Base-by-base conservation (phyloP, 2,113 vertebrate species). In the Stegostoma tigrinum region DNA sequence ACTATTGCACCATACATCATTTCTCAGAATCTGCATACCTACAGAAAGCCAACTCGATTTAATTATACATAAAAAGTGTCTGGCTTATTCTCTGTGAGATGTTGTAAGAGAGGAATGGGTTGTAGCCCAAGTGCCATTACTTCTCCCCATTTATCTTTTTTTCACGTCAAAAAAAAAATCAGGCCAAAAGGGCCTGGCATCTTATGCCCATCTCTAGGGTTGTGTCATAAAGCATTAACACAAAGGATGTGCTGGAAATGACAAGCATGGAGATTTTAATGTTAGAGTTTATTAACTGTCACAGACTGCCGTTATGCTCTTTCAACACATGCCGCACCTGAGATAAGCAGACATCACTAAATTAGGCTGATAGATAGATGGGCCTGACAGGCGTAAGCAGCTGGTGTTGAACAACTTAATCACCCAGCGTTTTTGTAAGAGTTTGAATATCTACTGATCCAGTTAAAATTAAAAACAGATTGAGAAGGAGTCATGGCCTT, bases 1-100 rank as follows among this genome's bases (percentile, higher is more conserved):
- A 98, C 97, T 97, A 98, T 98, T 98, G 98, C 97, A 97, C 98
- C 98, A 98, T 98, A 98, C 97, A 99, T 98, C 98, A 98, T 98
- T 97, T 98, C 97, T 97, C 72, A 96, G 96, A 96, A 96, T 97
- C 96, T 96, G 55, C 96, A 97, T 98, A 98, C 97, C 97, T 97
- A 97, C 97, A 90, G 97, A 98, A 98, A 98, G 95, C 95, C 48
- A 96, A 95, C 96, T 93, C 96, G 97, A 96, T 97, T 97, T 96
- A 96, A 97, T 97, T 96, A 96, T 96, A 96, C 64, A 95, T 96
- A 96, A 96, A 95, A 95, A 96, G 96, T 97, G 96, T 96, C 30
- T 96, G 94, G 68, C 42, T 95, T 95, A 95, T 95, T 95, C 94
- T 95, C 94, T 5, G 66, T 19, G 94, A 95, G 94, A 52, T 48